Conservation (phyloP, 2,888 invertebrate species). For the Tromatobia lineatoria region DNA sequence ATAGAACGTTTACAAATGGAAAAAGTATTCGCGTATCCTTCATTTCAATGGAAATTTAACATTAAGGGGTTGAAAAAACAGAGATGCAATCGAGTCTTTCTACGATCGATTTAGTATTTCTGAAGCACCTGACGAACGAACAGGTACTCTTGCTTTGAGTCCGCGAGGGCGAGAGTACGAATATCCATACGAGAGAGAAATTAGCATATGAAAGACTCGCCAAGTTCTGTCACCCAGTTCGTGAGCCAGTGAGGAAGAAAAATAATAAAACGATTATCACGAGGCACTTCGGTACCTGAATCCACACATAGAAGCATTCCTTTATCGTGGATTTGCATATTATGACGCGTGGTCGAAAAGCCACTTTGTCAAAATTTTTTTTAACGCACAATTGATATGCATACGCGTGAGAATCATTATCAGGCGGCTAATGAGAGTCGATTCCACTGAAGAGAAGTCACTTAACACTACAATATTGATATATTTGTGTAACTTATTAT, state of each 20-base stretch:
- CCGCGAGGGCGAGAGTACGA: slow-evolving; percentile 40
- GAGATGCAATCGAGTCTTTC: background rate
- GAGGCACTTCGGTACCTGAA: background rate
- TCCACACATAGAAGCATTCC: background rate
- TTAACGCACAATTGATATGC: slow-evolving; percentile 31
- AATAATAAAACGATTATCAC: slow-evolving; percentile 28
- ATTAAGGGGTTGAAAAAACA: background rate
- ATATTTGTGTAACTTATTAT: too few relatives aligned
- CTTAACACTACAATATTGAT: too few relatives aligned
- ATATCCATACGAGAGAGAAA: slow-evolving; percentile 60
- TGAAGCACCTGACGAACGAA: slow-evolving; percentile 68
- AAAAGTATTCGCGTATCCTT: too few relatives aligned
- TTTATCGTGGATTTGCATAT: slow-evolving; percentile 47
- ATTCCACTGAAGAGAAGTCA: background rate
- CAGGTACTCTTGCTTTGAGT: slow-evolving; percentile 51
- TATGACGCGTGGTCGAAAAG: slow-evolving; percentile 19
- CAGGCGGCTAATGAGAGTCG: slow-evolving; percentile 74
- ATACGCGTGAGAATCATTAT: slow-evolving; percentile 70
- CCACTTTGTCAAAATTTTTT: slow-evolving; percentile 55
- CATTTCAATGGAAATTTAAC: too few relatives aligned
- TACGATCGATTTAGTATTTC: slow-evolving; percentile 72
- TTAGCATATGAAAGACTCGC: slow-evolving; percentile 64
- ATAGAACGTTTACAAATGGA: too few relatives aligned
- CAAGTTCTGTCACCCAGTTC: slow-evolving; percentile 48
- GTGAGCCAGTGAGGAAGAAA: slow-evolving; percentile 1